Evolutionary conservation across 2,797 vertebrate species (phyloP).

Genomic region (Siniperca scherzeri): DNA sequence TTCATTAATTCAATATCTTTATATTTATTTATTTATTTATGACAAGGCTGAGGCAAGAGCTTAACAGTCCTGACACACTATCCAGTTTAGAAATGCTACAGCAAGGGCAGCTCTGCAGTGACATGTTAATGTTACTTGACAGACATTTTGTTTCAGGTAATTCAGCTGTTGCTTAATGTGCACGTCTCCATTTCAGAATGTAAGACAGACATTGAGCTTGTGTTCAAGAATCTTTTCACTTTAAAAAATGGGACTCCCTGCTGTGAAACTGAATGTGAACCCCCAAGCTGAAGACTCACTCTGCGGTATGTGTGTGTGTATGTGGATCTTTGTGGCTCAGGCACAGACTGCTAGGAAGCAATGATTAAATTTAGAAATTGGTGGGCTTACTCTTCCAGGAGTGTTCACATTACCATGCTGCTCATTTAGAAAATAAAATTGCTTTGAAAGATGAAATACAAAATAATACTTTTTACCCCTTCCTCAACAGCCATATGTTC

Average conservation of each 20-base stretch:
- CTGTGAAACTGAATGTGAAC: constrained; percentile 43
- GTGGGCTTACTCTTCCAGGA: constrained; percentile 48
- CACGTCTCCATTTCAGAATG: constrained; percentile 16
- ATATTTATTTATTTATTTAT: constrained; percentile 3
- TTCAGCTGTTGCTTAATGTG: constrained; percentile 28
- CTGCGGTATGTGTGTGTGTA: constrained; percentile 3
- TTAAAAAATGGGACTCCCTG: constrained; percentile 45
- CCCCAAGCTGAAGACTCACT: constrained; percentile 34
- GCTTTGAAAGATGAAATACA: constrained; percentile 54
- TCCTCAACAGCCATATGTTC: constrained; percentile 47
- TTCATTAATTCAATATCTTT: neutral
- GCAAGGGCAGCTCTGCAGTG: constrained; percentile 18
- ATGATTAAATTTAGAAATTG: constrained; percentile 65
- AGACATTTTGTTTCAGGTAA: constrained; percentile 52
- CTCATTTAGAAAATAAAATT: constrained; percentile 53
- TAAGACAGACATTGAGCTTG: constrained; percentile 27
- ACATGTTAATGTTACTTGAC: constrained; percentile 36
- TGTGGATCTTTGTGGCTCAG: constrained; percentile 20
- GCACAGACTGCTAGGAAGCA: constrained; percentile 31
- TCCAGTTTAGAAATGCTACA: constrained; percentile 6
- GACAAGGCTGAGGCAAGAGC: neutral
- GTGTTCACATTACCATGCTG: constrained; percentile 57
- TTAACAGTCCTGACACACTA: neutral
- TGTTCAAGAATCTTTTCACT: constrained; percentile 39
- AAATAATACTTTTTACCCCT: constrained; percentile 20